Percentiles rank a stretch among this genome's conserved stretches.
Conservation (phyloP, 2,797 vertebrate genomes). For the Melanotaenia maccullochi region DNA sequence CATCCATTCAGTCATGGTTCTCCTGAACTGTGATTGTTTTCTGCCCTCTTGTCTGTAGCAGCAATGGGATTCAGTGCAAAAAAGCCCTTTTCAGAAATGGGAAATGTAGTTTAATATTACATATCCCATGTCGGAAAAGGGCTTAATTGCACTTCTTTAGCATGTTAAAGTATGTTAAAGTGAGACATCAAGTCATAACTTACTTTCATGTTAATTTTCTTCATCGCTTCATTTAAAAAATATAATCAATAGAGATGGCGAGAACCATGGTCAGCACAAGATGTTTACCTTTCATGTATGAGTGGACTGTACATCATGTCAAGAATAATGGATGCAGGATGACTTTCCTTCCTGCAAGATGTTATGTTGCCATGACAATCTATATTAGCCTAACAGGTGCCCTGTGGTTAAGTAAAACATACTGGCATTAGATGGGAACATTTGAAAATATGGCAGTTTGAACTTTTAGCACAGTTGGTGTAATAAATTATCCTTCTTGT, state of each 20-base stretch:
- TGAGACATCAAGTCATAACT: background rate
- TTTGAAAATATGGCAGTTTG: background rate
- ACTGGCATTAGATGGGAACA: background rate
- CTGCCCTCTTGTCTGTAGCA: too few species aligned
- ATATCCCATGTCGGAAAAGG: too few species aligned
- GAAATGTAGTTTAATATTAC: background rate
- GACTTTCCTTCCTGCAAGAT: background rate
- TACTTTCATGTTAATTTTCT: background rate
- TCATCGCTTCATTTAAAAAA: too few species aligned
- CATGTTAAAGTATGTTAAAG: background rate
- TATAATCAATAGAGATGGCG: background rate
- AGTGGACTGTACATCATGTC: background rate
- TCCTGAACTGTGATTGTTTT: too few species aligned
- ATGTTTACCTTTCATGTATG: background rate
- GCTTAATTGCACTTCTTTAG: too few species aligned
- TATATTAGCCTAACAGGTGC: background rate
- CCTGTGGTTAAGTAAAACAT: background rate
- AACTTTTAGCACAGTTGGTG: background rate
- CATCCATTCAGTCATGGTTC: too few species aligned
- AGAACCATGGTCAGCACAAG: background rate
- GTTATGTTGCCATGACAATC: slow-evolving; percentile 4
- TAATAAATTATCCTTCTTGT: background rate
- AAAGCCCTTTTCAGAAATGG: background rate
- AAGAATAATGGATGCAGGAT: background rate
- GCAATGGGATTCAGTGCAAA: background rate